Conservation (phyloP, 2,888 invertebrate species). For the Chirona hameri region DNA sequence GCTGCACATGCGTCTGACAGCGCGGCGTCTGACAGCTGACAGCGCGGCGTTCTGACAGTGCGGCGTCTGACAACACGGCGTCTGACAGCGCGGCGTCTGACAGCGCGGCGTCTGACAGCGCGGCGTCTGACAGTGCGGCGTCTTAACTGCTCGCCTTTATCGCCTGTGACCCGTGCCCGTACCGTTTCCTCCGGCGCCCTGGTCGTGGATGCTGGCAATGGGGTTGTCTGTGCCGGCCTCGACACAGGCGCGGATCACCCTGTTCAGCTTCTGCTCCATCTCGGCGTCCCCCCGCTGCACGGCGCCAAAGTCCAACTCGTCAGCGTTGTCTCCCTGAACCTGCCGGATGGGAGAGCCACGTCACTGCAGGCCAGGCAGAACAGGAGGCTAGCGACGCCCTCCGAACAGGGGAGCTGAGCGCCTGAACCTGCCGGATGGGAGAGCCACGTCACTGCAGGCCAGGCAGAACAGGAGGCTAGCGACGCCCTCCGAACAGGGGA, state of each 20-base stretch:
- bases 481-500: too few relatives aligned
- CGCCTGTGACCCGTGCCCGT: constrained; percentile 29
- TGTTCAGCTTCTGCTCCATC: constrained; percentile 96
- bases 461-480: constrained; percentile 12
- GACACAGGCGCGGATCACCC: constrained; percentile 86
- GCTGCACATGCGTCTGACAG: too few relatives aligned
- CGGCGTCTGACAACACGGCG: too few relatives aligned
- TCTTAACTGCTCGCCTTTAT: too few relatives aligned
- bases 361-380: not conserved
- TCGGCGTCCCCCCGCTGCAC: constrained; percentile 96
- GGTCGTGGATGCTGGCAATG: constrained; percentile 93
- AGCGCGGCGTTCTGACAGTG: too few relatives aligned
- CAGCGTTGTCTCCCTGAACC: constrained; percentile 83
- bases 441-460: not conserved
- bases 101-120: too few relatives aligned
- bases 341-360: constrained; percentile 39
- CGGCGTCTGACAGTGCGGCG: too few relatives aligned
- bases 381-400: constrained; percentile 1
- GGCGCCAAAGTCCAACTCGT: constrained; percentile 88
- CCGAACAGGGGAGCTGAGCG: too few relatives aligned
- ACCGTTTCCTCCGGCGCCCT: constrained; percentile 96
- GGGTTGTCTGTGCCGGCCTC: constrained; percentile 80
- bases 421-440: constrained; percentile 60
- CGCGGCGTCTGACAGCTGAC: too few relatives aligned
- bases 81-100: too few relatives aligned